These are phyloP conservation scores for Ramphastos sulfuratus DNA, from an alignment of 2,113 vertebrate species.

Conservation along the genomic window DNA sequence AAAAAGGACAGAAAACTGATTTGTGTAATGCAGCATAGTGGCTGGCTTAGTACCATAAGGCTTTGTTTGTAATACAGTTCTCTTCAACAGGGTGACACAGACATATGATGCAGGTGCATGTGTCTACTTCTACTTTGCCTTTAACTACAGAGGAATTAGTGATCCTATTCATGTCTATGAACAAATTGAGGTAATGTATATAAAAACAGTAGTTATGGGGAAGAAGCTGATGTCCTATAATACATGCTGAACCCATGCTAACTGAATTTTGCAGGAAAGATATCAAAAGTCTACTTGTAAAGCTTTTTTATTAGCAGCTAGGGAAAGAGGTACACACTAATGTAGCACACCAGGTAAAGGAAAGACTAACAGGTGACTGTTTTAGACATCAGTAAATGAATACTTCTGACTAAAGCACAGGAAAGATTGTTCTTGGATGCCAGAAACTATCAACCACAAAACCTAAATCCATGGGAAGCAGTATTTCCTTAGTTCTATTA, in stretches of 20 bases:
- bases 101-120: conserved; percentile 95
- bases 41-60: conserved; percentile 41
- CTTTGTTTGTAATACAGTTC: conserved; percentile 51
- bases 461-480: not conserved
- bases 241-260: not conserved
- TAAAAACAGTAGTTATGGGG: not conserved
- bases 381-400: not conserved
- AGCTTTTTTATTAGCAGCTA: not conserved
- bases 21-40: conserved; percentile 15
- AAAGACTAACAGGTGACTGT: not conserved
- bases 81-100: conserved; percentile 90
- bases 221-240: not conserved
- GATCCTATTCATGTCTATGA: conserved; percentile 93
- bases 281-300: not conserved
- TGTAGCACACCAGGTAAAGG: not conserved
- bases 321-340: not conserved
- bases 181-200: conserved; percentile 89
- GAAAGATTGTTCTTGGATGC: not conserved
- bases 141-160: conserved; percentile 97
- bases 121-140: conserved; percentile 99
- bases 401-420: not conserved
- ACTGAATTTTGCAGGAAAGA: not conserved
- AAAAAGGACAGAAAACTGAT: not conserved
- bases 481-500: not conserved
- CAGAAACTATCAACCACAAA: not conserved